Evolutionary conservation across 2,797 vertebrate genomes (phyloP), one percentile per base, ranked within the genome.

Genomic region (Siniperca obscura): DNA sequence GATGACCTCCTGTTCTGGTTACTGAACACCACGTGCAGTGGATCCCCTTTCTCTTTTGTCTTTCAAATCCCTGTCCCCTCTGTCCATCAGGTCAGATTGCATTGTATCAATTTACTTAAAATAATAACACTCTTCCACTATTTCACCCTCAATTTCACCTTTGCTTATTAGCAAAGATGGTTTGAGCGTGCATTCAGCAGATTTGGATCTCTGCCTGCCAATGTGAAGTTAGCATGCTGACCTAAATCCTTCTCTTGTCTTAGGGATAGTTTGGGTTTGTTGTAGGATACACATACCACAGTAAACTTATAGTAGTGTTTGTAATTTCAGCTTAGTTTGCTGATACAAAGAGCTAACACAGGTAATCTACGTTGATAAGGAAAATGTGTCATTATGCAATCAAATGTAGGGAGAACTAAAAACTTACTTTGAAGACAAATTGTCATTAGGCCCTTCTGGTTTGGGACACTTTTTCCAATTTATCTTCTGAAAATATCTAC

Each of bases 191-290:
- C 40, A 5, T 3, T 60, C 19, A 80, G 12, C 10, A 72, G 17
- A 71, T 66, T 52, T 76, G 11, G 61, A 69, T 74, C 38, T 50
- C 11, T 53, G 50, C 5, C 8, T 52, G 46, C 7, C 72, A 70
- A 1, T 72, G 65, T 68, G 40, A 64, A 46, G 53, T 48, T 19
- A 66, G 6, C 11, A 40, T 27, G 40, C 12, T 40, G 53, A n/a
- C 53, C 19, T 85, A 61, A 76, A 78, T 68, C 71, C 40, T 64
- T 22, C 59, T 46, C 48, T 73, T 69, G 38, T 74, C 22, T 36
- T 36, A 30, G 30, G 30, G 30, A 30, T 30, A 30, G 30, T 30
- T 30, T 30, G 30, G 30, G 30, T 30, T 30, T 30, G 30, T 30
- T 30, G 30, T 30, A 30, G 30, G 30, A 2, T 30, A 30, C 30